Percentiles rank a stretch among this genome's conserved stretches.
These are phyloP conservation scores for Charaxes varanes DNA, from an alignment of 1,140 invertebrate species.

Conservation along the genomic window DNA sequence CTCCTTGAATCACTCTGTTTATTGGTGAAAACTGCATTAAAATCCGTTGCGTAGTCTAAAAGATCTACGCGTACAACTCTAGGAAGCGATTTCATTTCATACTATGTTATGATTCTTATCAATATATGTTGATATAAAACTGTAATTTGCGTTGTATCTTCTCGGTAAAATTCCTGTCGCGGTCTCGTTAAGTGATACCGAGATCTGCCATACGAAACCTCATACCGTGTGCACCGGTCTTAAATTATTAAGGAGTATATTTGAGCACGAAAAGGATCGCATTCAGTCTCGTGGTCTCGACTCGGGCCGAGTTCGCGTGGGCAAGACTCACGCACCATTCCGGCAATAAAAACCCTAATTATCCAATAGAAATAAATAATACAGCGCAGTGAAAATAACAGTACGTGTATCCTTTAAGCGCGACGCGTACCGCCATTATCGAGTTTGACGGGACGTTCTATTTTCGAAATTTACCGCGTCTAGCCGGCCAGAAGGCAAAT, in stretches of 20 bases:
- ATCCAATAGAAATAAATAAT: constrained; percentile 64
- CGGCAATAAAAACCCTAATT: constrained; percentile 58
- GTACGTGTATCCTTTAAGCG: constrained; percentile 32
- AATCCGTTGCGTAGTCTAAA: no score
- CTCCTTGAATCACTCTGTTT: no score
- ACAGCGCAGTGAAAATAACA: constrained; percentile 45
- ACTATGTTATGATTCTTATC: no score
- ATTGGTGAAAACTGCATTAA: no score
- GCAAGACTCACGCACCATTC: constrained; percentile 44
- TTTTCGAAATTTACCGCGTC: constrained; percentile 47
- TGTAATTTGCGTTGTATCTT: constrained; percentile 23
- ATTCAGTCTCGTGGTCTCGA: constrained; percentile 59
- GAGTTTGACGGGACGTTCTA: constrained; percentile 34
- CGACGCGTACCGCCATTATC: constrained; percentile 21
- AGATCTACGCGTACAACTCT: no score
- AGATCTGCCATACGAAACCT: constrained; percentile 37
- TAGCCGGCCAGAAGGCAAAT: constrained; percentile 30
- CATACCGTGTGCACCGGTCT: constrained; percentile 49
- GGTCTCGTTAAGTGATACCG: constrained; percentile 40
- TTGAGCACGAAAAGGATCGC: constrained; percentile 53
- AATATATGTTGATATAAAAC: no score
- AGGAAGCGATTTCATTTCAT: no score
- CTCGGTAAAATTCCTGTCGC: constrained; percentile 38
- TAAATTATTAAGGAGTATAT: constrained; percentile 69
- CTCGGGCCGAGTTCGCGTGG: constrained; percentile 47